These are phyloP conservation scores for Pseudotriccus pelzelni DNA, from an alignment of 2,797 vertebrate genomes.

Conservation along the genomic window DNA sequence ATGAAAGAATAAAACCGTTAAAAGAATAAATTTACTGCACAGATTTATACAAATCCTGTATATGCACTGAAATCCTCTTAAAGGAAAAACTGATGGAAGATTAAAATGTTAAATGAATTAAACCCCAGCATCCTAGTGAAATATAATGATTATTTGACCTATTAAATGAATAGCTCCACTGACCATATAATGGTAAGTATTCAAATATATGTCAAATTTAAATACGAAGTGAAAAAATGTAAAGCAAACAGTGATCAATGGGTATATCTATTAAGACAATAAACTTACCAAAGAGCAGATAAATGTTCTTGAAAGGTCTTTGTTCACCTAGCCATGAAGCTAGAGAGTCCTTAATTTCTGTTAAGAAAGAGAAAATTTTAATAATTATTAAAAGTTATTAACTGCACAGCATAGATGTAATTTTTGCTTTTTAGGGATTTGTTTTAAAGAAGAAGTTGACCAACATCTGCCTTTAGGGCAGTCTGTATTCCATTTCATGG, in stretches of 20 bases:
- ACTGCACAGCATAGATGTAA: neutral
- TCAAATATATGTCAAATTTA: constrained; percentile 69
- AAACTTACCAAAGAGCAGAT: constrained; percentile 34
- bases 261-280: constrained; percentile 40
- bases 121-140: constrained; percentile 68
- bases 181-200: constrained; percentile 62
- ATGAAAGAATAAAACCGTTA: constrained; percentile 82
- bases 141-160: constrained; percentile 79
- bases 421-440: neutral
- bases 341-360: neutral
- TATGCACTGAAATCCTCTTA: constrained; percentile 76
- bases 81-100: constrained; percentile 79
- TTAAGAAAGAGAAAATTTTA: neutral
- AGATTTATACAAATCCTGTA: constrained; percentile 80
- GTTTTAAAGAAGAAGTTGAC: neutral
- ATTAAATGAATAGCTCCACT: constrained; percentile 69
- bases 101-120: constrained; percentile 81
- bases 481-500: neutral
- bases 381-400: neutral
- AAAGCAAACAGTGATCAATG: constrained; percentile 67
- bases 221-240: constrained; percentile 54
- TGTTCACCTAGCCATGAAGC: constrained; percentile 1
- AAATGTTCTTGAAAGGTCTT: constrained; percentile 44
- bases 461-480: neutral
- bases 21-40: constrained; percentile 78